phyloP scores from a whole-genome alignment of 2,797 vertebrate species.

The Oryzias sinensis region DNA sequence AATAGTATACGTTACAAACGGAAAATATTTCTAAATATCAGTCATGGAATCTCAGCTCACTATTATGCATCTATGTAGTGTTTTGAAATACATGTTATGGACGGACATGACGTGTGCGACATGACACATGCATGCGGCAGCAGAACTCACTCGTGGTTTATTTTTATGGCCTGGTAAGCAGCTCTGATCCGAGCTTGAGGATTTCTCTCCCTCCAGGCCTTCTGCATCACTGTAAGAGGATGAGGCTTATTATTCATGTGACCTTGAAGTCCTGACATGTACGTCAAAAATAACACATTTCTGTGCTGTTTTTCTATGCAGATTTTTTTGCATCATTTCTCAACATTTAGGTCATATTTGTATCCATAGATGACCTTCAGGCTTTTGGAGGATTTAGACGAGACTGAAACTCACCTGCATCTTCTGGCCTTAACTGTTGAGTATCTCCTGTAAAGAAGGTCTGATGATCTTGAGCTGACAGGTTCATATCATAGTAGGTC shows the following conservation, averaged over 20 bases:
- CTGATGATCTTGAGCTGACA: constrained; percentile 98
- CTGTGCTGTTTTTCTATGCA: not conserved
- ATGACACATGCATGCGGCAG: not conserved
- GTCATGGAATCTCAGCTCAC: too few relatives aligned
- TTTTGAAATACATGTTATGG: too few relatives aligned
- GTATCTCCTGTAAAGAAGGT: constrained; percentile 97
- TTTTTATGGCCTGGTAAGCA: constrained; percentile 94
- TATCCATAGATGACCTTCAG: constrained; percentile 87
- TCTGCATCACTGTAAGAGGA: constrained; percentile 92
- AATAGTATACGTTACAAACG: too few relatives aligned
- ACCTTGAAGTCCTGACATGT: constrained; percentile 4
- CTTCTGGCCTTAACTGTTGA: constrained; percentile 89
- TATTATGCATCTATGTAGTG: too few relatives aligned
- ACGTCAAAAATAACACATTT: not conserved
- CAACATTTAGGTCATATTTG: not conserved
- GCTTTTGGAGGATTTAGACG: constrained; percentile 88
- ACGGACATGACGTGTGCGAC: constrained; percentile 1
- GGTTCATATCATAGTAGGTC: constrained; percentile 98
- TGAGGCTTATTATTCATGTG: constrained; percentile 27
- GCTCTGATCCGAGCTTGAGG: constrained; percentile 96
- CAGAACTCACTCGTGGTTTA: constrained; percentile 93
- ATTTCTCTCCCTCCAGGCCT: constrained; percentile 97
- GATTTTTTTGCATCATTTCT: not conserved
- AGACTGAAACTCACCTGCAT: constrained; percentile 81
- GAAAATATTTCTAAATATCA: too few relatives aligned